Evolutionary conservation across 2,888 invertebrate genomes (phyloP).

Genomic region (Fissipunctia ypsillon): DNA sequence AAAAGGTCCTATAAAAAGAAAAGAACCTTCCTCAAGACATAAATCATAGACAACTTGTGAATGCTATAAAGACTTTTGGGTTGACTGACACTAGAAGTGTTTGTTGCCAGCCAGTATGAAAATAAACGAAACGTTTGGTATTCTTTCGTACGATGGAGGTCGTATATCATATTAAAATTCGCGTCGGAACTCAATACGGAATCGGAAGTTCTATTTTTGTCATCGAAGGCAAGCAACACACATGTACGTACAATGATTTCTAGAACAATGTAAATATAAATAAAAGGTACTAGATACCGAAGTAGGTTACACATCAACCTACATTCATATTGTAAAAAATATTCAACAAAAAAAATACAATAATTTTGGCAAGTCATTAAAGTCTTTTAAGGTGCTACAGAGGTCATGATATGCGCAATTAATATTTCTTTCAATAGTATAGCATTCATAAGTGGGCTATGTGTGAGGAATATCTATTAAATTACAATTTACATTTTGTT

Average conservation of each 20-base stretch:
- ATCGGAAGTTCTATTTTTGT: slow-evolving; percentile 47
- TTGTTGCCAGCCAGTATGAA: slow-evolving; percentile 25
- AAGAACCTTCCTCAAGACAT: neutral
- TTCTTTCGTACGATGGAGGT: slow-evolving; percentile 39
- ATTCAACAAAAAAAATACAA: slow-evolving; percentile 3
- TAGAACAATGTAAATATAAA: no score
- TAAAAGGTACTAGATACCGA: neutral
- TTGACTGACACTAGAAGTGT: slow-evolving; percentile 36
- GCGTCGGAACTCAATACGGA: slow-evolving; percentile 42
- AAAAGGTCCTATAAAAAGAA: slow-evolving; percentile 5
- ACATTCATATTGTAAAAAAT: slow-evolving; percentile 1
- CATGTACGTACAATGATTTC: neutral
- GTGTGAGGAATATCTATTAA: neutral
- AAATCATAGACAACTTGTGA: slow-evolving; percentile 36
- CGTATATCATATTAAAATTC: slow-evolving; percentile 24
- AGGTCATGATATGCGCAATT: slow-evolving; percentile 23
- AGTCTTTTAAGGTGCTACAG: slow-evolving; percentile 11
- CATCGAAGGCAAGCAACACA: slow-evolving; percentile 39
- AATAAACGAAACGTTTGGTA: slow-evolving; percentile 30
- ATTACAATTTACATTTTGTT: no score
- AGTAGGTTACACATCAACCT: neutral
- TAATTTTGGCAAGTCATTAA: slow-evolving; percentile 22
- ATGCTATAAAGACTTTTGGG: slow-evolving; percentile 30
- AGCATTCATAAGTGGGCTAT: neutral
- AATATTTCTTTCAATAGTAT: slow-evolving; percentile 7